phyloP scores from a whole-genome alignment of 1,140 invertebrate genomes.

The Prorops nasuta region DNA sequence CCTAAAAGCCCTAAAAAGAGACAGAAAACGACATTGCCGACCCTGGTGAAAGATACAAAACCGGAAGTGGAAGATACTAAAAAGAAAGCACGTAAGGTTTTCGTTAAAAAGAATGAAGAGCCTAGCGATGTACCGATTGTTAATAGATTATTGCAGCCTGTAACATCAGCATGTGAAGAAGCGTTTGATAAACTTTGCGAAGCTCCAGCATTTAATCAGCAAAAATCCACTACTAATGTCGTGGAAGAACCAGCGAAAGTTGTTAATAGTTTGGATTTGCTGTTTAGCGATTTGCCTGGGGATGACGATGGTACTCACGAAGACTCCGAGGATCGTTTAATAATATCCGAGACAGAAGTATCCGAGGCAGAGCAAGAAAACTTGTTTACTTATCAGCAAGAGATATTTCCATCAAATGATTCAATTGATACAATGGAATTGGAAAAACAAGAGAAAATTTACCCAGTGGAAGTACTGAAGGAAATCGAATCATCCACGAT shows the following conservation, averaged over 20 bases:
- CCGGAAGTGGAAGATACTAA: constrained; percentile 35
- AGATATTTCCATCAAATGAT: constrained; percentile 54
- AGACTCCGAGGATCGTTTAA: constrained; percentile 56
- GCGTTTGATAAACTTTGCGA: constrained; percentile 58
- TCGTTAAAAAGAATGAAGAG: constrained; percentile 39
- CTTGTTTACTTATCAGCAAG: constrained; percentile 60
- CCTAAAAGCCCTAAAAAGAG: constrained; percentile 49
- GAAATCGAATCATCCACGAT: constrained; percentile 9
- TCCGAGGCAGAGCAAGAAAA: constrained; percentile 57
- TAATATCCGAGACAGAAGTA: constrained; percentile 61
- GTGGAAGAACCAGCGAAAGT: constrained; percentile 23
- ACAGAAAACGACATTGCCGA: constrained; percentile 28
- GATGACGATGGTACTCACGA: constrained; percentile 39
- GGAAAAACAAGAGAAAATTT: constrained; percentile 21
- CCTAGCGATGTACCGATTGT: constrained; percentile 2
- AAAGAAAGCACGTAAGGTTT: constrained; percentile 37
- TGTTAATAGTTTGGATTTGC: constrained; percentile 28
- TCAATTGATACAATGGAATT: constrained; percentile 19
- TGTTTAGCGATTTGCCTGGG: constrained; percentile 43
- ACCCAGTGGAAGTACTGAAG: constrained; percentile 4
- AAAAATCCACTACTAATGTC: constrained; percentile 14
- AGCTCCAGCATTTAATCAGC: constrained; percentile 36
- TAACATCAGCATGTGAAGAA: constrained; percentile 40
- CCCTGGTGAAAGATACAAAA: constrained; percentile 37
- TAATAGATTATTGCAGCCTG: constrained; percentile 4